These are phyloP conservation scores for Drosophila hydei DNA, from an alignment of 1,140 invertebrate genomes.

Conservation along the genomic window DNA sequence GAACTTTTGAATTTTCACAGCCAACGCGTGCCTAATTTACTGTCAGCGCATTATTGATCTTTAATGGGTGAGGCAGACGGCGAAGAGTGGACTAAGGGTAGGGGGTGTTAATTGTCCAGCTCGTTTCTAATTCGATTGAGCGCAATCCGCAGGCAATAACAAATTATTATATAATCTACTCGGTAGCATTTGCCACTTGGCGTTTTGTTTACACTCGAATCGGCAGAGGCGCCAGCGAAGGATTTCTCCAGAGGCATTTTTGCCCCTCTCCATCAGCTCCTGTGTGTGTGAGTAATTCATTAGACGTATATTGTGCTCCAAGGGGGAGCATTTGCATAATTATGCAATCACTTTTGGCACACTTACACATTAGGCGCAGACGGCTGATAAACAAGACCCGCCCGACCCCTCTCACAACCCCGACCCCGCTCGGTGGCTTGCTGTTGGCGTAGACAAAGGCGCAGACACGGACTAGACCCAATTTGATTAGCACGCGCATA, in stretches of 20 bases:
- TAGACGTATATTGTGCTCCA: constrained; percentile 71
- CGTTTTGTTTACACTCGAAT: constrained; percentile 29
- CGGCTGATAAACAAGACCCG: constrained; percentile 69
- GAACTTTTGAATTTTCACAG: constrained; percentile 38
- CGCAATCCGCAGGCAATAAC: constrained; percentile 50
- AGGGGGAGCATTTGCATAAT: constrained; percentile 70
- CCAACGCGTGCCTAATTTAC: constrained; percentile 60
- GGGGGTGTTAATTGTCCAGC: constrained; percentile 50
- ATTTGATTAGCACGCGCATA: constrained; percentile 77
- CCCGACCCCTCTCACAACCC: constrained; percentile 7
- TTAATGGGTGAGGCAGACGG: neutral
- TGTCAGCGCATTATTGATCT: constrained; percentile 56
- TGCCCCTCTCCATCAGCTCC: neutral
- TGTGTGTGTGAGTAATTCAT: constrained; percentile 71
- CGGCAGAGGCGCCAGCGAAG: constrained; percentile 1
- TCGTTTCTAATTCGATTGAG: constrained; percentile 59
- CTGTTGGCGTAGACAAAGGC: constrained; percentile 43
- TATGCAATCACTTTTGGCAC: constrained; percentile 81
- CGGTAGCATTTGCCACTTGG: constrained; percentile 29
- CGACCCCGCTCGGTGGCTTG: constrained; percentile 5
- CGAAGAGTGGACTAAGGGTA: neutral
- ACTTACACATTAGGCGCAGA: constrained; percentile 80
- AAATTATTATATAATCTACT: constrained; percentile 76
- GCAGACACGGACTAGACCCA: constrained; percentile 79
- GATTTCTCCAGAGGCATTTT: neutral